Conservation (phyloP, 2,113 vertebrate species). For the Anarrhichthys ocellatus region DNA sequence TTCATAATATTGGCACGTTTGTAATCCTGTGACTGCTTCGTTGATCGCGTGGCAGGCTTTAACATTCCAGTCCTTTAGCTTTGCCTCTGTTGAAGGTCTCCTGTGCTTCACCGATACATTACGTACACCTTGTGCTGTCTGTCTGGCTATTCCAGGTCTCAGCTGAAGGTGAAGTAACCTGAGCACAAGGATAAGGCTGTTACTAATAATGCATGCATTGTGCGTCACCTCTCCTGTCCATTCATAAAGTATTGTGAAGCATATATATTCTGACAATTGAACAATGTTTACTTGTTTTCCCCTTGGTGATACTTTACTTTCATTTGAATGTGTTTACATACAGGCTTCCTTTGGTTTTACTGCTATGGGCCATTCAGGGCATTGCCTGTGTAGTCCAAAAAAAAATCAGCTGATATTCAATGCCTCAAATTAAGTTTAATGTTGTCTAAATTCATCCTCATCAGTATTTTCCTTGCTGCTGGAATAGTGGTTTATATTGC, state of each 20-base stretch:
- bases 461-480: slow-evolving; percentile 41
- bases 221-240: slow-evolving; percentile 24
- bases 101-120: slow-evolving; percentile 39
- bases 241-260: slow-evolving; percentile 42
- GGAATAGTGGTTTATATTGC: slow-evolving; percentile 24
- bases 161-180: slow-evolving; percentile 54
- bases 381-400: not conserved
- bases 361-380: slow-evolving; percentile 4
- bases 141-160: slow-evolving; percentile 41
- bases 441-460: not conserved
- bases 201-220: slow-evolving; percentile 26
- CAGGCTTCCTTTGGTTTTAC: slow-evolving; percentile 15
- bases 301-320: slow-evolving; percentile 51
- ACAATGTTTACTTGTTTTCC: slow-evolving; percentile 34
- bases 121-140: slow-evolving; percentile 22
- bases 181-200: slow-evolving; percentile 36
- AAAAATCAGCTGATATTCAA: slow-evolving; percentile 15
- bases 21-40: slow-evolving; percentile 37
- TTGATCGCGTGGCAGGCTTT: slow-evolving; percentile 39
- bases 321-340: slow-evolving; percentile 30
- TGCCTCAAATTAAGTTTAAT: slow-evolving; percentile 15
- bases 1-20: slow-evolving; percentile 31
- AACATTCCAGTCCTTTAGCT: slow-evolving; percentile 58
- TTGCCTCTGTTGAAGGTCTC: slow-evolving; percentile 23
- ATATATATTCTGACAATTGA: slow-evolving; percentile 42